Conservation (phyloP, 2,888 invertebrate genomes). For the Fissipunctia ypsillon region DNA sequence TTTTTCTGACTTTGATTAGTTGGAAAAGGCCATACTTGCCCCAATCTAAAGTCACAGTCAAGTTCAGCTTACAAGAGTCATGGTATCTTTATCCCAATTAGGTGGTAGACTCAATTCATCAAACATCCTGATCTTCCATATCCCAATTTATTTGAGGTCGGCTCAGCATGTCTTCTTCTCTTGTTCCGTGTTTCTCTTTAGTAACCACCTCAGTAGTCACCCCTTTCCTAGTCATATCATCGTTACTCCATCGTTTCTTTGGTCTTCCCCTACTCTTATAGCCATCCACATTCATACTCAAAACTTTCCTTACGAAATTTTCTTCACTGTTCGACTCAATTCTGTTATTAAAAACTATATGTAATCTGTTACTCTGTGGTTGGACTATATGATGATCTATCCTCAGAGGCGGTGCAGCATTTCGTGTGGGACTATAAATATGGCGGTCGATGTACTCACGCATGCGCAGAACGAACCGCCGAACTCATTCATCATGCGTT, state of each 20-base stretch:
- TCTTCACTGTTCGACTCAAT: not conserved
- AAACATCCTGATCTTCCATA: not conserved
- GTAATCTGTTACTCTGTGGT: not conserved
- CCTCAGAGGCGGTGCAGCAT: constrained; percentile 41
- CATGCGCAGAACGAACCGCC: constrained; percentile 68
- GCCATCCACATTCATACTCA: not conserved
- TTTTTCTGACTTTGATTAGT: not conserved
- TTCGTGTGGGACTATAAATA: constrained; percentile 63
- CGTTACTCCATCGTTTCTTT: not conserved
- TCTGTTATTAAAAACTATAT: not conserved
- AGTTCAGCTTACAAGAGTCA: not conserved
- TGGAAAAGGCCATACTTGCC: not conserved
- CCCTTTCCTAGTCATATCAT: not conserved
- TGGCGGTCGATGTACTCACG: constrained; percentile 75
- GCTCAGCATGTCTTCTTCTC: not conserved
- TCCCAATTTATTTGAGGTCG: too few species aligned
- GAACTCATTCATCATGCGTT: constrained; percentile 49
- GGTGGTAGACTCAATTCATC: not conserved
- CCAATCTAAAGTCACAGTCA: too few species aligned
- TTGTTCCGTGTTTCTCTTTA: not conserved
- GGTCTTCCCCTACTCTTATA: not conserved
- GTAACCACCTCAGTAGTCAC: not conserved
- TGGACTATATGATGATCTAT: constrained; percentile 3
- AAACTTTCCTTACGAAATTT: not conserved
- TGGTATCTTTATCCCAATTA: not conserved